A percentile compares a stretch with the other conserved stretches of the same genome.
phyloP scores from a whole-genome alignment of 2,888 invertebrate genomes.

The Stenichneumon culpator region DNA sequence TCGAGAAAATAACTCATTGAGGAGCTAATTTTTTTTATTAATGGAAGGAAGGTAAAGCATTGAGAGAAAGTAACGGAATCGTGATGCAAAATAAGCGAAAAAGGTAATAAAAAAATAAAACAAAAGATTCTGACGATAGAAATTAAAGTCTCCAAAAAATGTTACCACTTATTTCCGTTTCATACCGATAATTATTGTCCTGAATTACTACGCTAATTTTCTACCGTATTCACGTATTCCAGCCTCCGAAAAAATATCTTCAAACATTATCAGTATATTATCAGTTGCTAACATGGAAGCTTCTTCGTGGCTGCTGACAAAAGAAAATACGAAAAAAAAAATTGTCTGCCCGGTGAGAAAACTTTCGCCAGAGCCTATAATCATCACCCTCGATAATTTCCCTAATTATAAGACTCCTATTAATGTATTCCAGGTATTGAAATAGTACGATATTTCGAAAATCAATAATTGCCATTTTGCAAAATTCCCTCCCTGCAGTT shows the following conservation, averaged over 20 bases:
- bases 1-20: conserved; percentile 5
- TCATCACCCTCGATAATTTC: neutral
- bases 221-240: too few species aligned
- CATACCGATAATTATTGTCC: too few species aligned
- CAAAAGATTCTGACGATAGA: too few species aligned
- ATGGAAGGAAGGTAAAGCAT: too few species aligned
- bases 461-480: neutral
- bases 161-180: too few species aligned
- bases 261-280: too few species aligned
- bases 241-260: too few species aligned
- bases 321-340: neutral
- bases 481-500: neutral
- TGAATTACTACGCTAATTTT: too few species aligned
- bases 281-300: neutral
- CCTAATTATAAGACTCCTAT: neutral
- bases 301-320: neutral
- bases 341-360: too few species aligned
- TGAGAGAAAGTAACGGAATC: neutral
- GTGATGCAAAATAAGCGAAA: neutral
- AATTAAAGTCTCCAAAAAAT: too few species aligned
- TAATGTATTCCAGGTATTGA: neutral
- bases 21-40: neutral
- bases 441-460: neutral
- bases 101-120: too few species aligned
- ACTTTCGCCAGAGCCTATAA: too few species aligned